phyloP scores from a whole-genome alignment of 2,888 invertebrate species.

The Didymodactylos carnosus region DNA sequence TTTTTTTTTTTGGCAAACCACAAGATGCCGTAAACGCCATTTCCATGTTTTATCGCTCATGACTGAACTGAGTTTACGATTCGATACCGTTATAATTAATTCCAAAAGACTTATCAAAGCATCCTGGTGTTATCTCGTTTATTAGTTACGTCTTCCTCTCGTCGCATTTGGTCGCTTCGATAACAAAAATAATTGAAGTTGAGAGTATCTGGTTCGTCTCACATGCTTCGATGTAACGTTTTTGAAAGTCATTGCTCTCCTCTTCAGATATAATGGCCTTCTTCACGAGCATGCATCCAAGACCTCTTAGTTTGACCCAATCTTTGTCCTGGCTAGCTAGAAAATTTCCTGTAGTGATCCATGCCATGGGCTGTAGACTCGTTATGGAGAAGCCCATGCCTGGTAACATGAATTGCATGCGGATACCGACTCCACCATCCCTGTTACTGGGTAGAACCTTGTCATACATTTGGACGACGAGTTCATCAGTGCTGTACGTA shows the following conservation, averaged over 20 bases:
- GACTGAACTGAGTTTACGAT: too few relatives aligned
- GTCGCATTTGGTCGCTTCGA: neutral
- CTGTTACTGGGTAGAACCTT: neutral
- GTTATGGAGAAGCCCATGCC: neutral
- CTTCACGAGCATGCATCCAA: neutral
- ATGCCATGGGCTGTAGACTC: neutral
- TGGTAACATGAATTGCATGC: neutral
- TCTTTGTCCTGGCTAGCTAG: neutral
- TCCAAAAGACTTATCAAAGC: too few relatives aligned
- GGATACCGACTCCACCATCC: neutral
- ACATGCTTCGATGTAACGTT: neutral
- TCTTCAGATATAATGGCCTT: neutral
- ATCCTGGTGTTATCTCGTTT: too few relatives aligned
- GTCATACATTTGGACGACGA: neutral
- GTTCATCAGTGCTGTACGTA: neutral
- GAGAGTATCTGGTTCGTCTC: neutral
- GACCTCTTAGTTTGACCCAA: neutral
- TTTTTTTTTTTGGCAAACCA: too few relatives aligned
- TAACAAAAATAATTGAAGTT: neutral
- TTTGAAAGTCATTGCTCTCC: neutral
- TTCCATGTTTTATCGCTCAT: too few relatives aligned
- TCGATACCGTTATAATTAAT: too few relatives aligned
- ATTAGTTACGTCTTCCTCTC: neutral
- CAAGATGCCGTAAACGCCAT: too few relatives aligned
- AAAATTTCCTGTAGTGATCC: neutral